phyloP scores from a whole-genome alignment of 1,140 invertebrate genomes.

The Mylabris phalerata region DNA sequence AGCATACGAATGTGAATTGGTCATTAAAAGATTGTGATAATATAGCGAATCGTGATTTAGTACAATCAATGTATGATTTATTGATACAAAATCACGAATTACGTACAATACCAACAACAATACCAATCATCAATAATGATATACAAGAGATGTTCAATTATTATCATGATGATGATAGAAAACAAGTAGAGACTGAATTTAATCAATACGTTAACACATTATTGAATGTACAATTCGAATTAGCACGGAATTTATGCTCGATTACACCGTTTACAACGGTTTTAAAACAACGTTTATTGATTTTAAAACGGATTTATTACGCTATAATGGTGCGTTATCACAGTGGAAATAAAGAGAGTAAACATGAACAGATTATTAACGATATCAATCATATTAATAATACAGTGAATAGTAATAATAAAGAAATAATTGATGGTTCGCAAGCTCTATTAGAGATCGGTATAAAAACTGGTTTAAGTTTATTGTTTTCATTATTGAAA shows the following conservation, averaged over 20 bases:
- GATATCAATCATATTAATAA: constrained; percentile 1
- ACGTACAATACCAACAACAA: constrained; percentile 32
- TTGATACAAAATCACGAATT: constrained; percentile 50
- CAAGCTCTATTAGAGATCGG: constrained; percentile 59
- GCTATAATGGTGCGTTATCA: constrained; percentile 53
- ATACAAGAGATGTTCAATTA: constrained; percentile 40
- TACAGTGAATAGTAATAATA: neutral
- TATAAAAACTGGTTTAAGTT: constrained; percentile 55
- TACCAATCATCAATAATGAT: constrained; percentile 33
- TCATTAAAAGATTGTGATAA: constrained; percentile 52
- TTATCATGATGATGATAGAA: constrained; percentile 43
- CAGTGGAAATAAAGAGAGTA: constrained; percentile 39
- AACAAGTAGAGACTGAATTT: constrained; percentile 45
- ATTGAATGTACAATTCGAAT: constrained; percentile 48
- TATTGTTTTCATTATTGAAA: constrained; percentile 54
- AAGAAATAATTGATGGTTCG: constrained; percentile 40
- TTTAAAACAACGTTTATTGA: constrained; percentile 50
- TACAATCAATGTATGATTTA: constrained; percentile 49
- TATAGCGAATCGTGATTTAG: constrained; percentile 48
- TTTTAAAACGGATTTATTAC: constrained; percentile 56
- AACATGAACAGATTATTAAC: constrained; percentile 10
- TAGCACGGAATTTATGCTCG: constrained; percentile 49
- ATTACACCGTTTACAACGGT: constrained; percentile 51
- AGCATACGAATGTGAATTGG: constrained; percentile 54
- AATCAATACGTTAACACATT: constrained; percentile 49